Evolutionary conservation across 2,888 invertebrate species (phyloP).

Genomic region (Glyphotaelius pellucidus): DNA sequence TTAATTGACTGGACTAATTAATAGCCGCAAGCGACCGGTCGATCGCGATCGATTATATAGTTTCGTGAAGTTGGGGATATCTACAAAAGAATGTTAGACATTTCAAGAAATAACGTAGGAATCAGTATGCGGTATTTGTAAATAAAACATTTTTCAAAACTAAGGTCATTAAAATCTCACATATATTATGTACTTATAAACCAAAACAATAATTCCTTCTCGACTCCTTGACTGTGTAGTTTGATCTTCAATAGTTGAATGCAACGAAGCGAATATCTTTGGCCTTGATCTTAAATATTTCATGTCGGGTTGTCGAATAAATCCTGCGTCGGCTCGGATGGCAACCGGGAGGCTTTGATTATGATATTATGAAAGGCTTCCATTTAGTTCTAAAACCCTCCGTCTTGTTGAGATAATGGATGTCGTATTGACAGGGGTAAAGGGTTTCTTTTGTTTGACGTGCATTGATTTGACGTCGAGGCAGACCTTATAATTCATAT

Average conservation of each 20-base stretch:
- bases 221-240: not conserved
- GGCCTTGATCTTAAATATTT: not conserved
- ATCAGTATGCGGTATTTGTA: too few species aligned
- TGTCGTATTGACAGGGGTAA: not conserved
- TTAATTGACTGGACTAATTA: too few species aligned
- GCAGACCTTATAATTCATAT: not conserved
- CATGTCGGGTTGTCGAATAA: slow-evolving; percentile 2
- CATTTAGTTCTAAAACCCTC: not conserved
- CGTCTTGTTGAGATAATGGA: not conserved
- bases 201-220: not conserved
- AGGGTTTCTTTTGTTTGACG: not conserved
- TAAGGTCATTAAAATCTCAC: not conserved
- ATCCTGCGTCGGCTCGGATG: not conserved
- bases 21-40: too few species aligned
- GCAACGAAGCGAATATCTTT: not conserved
- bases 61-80: too few species aligned
- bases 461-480: not conserved
- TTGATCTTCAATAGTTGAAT: not conserved
- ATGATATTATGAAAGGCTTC: not conserved
- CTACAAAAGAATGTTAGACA: too few species aligned
- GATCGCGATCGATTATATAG: too few species aligned
- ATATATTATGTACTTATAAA: not conserved
- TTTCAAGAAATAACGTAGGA: too few species aligned
- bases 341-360: not conserved
- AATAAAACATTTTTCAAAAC: too few species aligned